A percentile compares a stretch with the other conserved stretches of the same genome.
These are phyloP conservation scores for Hydropotes inermis DNA, from an alignment of 2,113 vertebrate species.

Conservation along the genomic window DNA sequence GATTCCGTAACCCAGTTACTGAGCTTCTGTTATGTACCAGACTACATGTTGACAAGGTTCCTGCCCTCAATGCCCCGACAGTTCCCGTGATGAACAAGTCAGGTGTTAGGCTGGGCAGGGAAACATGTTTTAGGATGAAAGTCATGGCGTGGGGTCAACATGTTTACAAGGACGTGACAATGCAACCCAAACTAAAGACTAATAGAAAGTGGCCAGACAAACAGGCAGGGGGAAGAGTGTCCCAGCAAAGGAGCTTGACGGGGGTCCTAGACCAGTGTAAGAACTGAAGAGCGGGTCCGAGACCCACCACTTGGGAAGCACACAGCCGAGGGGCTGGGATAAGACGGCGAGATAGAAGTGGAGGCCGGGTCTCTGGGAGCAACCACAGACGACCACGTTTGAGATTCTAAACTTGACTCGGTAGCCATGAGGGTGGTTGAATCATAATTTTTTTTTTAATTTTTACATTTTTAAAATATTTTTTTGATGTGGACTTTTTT, in stretches of 20 bases:
- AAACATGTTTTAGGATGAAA: neutral
- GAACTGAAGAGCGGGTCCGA: neutral
- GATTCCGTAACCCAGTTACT: neutral
- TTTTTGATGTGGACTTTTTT: neutral
- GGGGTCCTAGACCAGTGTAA: neutral
- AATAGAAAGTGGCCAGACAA: neutral
- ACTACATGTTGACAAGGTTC: neutral
- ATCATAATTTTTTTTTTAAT: neutral
- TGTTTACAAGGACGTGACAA: neutral
- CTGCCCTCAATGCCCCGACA: rapidly evolving
- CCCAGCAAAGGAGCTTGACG: neutral
- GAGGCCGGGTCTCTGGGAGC: neutral
- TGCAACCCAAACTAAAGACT: neutral
- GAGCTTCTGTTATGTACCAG: neutral
- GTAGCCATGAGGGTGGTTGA: neutral
- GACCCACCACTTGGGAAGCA: neutral
- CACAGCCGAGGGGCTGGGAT: neutral
- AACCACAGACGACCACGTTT: rapidly evolving
- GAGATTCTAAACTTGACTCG: neutral
- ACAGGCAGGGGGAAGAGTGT: neutral
- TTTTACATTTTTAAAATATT: neutral
- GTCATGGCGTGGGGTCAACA: neutral
- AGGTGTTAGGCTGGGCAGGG: neutral
- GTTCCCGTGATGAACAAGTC: neutral
- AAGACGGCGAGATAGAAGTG: neutral